A percentile compares a stretch with the other conserved stretches of the same genome.
These are phyloP conservation scores for Bradypodion pumilum DNA, from an alignment of 2,797 vertebrate genomes.

Conservation along the genomic window DNA sequence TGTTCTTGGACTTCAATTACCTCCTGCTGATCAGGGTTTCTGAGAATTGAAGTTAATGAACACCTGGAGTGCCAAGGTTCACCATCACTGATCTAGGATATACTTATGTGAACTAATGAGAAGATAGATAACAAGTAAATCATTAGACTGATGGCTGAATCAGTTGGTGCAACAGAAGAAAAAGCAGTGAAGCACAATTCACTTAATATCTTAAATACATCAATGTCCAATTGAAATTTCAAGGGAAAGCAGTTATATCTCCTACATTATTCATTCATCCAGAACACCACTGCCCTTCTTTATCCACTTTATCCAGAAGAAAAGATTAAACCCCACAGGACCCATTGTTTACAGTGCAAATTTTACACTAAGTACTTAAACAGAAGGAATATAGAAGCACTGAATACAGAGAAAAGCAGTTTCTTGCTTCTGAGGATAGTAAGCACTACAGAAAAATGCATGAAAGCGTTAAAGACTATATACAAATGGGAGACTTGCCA, in stretches of 20 bases:
- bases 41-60: too few species aligned
- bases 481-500: not conserved
- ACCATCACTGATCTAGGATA: too few species aligned
- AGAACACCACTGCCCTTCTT: not conserved
- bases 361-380: slow-evolving; percentile 7
- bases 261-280: not conserved
- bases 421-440: slow-evolving; percentile 1
- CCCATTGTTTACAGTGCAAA: not conserved
- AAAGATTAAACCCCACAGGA: not conserved
- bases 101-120: too few species aligned
- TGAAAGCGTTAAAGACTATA: not conserved
- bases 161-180: slow-evolving; percentile 12
- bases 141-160: not conserved
- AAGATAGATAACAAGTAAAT: not conserved
- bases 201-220: not conserved
- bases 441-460: not conserved
- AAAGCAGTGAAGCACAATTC: not conserved
- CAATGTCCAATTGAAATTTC: slow-evolving; percentile 9
- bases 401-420: not conserved
- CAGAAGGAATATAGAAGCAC: not conserved
- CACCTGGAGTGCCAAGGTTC: too few species aligned
- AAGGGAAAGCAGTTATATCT: not conserved
- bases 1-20: too few species aligned
- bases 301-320: not conserved
- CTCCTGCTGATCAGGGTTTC: too few species aligned